Conservation (phyloP, 1,140 invertebrate species). For the Diorhabda carinulata region DNA sequence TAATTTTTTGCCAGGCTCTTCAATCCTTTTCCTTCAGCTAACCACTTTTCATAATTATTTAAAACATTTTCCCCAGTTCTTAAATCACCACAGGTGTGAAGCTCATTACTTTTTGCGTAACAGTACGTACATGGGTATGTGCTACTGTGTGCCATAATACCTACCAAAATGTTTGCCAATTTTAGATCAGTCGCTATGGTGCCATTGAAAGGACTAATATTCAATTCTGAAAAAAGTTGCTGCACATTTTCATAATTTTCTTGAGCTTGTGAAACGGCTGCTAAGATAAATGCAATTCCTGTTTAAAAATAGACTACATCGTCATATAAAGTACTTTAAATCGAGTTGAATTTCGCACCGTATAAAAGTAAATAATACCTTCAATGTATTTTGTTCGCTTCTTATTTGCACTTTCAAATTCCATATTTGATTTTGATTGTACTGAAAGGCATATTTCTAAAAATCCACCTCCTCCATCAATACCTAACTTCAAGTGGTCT, state of each 20-base stretch:
- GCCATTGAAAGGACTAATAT: not conserved
- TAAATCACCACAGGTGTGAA: not conserved
- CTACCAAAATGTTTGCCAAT: not conserved
- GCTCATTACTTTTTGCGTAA: not conserved
- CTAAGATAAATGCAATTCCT: slow-evolving; percentile 1
- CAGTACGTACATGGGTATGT: not conserved
- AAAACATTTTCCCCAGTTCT: not conserved
- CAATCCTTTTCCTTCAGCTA: no score
- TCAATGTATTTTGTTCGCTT: no score
- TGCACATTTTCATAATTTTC: not conserved
- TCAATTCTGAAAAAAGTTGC: not conserved
- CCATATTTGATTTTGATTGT: not conserved
- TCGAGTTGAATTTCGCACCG: no score
- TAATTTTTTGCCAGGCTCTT: not conserved
- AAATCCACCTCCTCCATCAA: slow-evolving; percentile 4
- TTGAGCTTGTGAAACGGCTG: not conserved
- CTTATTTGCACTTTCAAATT: not conserved
- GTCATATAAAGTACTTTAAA: no score
- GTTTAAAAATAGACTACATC: not conserved
- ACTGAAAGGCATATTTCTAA: slow-evolving; percentile 5
- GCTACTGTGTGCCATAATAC: not conserved
- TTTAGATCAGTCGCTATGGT: not conserved
- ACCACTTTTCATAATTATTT: not conserved
- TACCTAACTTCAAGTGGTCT: not conserved
- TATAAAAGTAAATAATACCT: no score